Evolutionary conservation across 92 coral and sea anemone genomes (phyloP).

Genomic region (Actinernus sp.): DNA sequence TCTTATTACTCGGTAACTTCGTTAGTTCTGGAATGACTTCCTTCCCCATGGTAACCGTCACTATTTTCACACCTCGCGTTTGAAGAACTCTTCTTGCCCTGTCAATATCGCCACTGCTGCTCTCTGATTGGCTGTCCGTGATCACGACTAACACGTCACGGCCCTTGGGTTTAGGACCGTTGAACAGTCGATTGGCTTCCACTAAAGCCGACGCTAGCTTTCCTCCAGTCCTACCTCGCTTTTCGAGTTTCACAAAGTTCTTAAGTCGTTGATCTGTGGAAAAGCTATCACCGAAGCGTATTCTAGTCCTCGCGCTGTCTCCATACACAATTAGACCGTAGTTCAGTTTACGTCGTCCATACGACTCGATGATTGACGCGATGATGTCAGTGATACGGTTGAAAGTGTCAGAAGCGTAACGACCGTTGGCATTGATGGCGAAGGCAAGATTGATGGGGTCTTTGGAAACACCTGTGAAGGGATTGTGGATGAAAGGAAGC

Average conservation of each 20-base stretch:
- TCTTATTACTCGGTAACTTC: slow-evolving; percentile 8
- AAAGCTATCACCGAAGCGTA: slow-evolving; percentile 72
- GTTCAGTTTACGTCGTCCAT: slow-evolving; percentile 71
- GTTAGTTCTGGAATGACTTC: slow-evolving; percentile 13
- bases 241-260: slow-evolving; percentile 55
- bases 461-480: slow-evolving; percentile 17
- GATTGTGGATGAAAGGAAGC: neutral
- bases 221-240: slow-evolving; percentile 52
- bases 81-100: slow-evolving; percentile 35
- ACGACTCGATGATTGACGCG: slow-evolving; percentile 79
- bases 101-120: slow-evolving; percentile 21
- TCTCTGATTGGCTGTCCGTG: slow-evolving; percentile 75
- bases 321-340: slow-evolving; percentile 85
- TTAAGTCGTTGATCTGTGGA: slow-evolving; percentile 59
- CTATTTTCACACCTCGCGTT: slow-evolving; percentile 24
- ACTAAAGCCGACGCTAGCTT: slow-evolving; percentile 64
- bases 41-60: slow-evolving; percentile 44
- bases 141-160: slow-evolving; percentile 78
- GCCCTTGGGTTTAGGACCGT: slow-evolving; percentile 50
- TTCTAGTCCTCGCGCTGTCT: slow-evolving; percentile 49
- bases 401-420: slow-evolving; percentile 57
- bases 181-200: slow-evolving; percentile 64
- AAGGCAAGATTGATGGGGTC: slow-evolving; percentile 80
- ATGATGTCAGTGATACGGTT: slow-evolving; percentile 69
- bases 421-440: slow-evolving; percentile 82